Percentiles rank a stretch among this genome's conserved stretches.
Evolutionary conservation across 2,113 vertebrate genomes (phyloP).

Genomic region (Leuciscus idus): DNA sequence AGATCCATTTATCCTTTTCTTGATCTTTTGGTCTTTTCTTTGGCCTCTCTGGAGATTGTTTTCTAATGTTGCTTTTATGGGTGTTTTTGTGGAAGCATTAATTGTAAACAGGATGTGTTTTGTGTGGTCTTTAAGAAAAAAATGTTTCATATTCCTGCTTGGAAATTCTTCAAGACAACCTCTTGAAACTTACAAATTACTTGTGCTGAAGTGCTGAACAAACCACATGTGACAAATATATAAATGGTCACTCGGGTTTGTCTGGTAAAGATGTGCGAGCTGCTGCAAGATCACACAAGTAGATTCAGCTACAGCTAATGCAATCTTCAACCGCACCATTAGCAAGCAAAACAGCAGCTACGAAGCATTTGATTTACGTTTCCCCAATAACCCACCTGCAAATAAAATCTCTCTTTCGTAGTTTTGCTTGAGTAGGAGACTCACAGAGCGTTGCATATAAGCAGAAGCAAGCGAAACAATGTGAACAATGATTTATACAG

Average conservation of each 20-base stretch:
- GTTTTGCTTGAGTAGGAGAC: constrained; percentile 32
- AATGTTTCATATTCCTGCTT: constrained; percentile 26
- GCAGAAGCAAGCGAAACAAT: constrained; percentile 40
- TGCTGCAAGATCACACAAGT: constrained; percentile 39
- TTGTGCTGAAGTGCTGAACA: constrained; percentile 27
- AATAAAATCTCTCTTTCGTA: constrained; percentile 61
- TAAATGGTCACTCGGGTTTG: constrained; percentile 22
- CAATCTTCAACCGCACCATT: constrained; percentile 47
- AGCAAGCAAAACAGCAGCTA: constrained; percentile 44
- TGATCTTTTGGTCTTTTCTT: constrained; percentile 28
- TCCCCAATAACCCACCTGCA: constrained; percentile 42
- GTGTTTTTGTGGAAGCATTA: constrained; percentile 2
- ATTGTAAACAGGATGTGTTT: constrained; percentile 43
- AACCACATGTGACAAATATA: constrained; percentile 33
- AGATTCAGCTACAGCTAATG: constrained; percentile 32
- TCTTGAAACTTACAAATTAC: constrained; percentile 25
- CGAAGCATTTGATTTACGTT: constrained; percentile 49
- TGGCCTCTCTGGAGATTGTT: constrained; percentile 24
- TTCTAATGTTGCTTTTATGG: constrained; percentile 31
- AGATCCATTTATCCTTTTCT: constrained; percentile 20
- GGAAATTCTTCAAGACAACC: constrained; percentile 35
- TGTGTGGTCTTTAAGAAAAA: constrained; percentile 42
- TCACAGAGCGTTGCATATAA: constrained; percentile 18
- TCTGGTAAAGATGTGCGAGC: constrained; percentile 32
- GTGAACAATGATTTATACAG: constrained; percentile 49